Evolutionary conservation across 2,888 invertebrate genomes (phyloP), one percentile per base, ranked within the genome.

Genomic region (Hetaerina titia): DNA sequence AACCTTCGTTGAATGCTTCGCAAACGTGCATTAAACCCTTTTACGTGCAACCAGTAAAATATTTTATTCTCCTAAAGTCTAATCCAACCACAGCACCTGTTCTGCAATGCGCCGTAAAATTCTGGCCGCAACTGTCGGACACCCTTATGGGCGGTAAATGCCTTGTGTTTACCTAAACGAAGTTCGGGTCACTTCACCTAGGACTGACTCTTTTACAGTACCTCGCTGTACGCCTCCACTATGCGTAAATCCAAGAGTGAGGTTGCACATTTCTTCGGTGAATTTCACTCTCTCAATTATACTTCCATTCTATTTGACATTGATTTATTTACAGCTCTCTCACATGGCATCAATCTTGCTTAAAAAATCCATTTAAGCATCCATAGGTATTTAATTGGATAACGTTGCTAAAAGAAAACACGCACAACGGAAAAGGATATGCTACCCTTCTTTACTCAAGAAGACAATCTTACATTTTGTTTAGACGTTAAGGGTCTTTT

Each of bases 61-160:
- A 81, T 81, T 81, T 81, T 81, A 81, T 81, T 81, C 81, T 31
- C 81, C 25, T 4, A 31, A 81, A 81, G 81, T 81, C 81, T 31
- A 81, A 81, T 81, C 81, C 81, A 81, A 2, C 81, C 81, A 81
- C 89, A 89, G 89, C 57, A 56, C 89, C 58, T 89, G 89, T 89
- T 89, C 89, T 58, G 2, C 56, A 58, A 89, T 57, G 89, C 58
- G 22, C 31, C 89, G 58, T 89, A 89, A 89, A 89, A 57, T 89
- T 56, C 19, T n/a, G 6, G 89, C 89, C n/a, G 58, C 13, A 58
- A 45, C 89, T 57, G 89, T 89, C 81, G 81, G 6, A 81, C 13
- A 31, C 31, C 81, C 25, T 81, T 81, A 81, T 31, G 81, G 81
- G 81, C 31, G 31, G 31, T 81, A 81, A 81, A 81, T 81, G 81